Evolutionary conservation across 2,888 invertebrate species (phyloP), one percentile per base, ranked within the genome.

Genomic region (Pinctada fucata): DNA sequence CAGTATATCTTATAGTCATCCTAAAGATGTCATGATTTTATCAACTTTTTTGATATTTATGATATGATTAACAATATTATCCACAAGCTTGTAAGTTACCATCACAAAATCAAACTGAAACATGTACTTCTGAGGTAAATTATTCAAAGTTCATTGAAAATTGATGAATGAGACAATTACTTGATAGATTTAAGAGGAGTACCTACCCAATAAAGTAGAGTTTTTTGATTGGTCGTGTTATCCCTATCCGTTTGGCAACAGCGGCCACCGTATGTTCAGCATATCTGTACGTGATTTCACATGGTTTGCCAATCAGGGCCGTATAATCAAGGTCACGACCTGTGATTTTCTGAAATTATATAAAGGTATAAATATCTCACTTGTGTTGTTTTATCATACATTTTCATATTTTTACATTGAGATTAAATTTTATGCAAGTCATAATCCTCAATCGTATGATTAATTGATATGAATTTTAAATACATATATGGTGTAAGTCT

Each of bases 171-270:
- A 58, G 13, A 1, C 1, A 58, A 10, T 10, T 10, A 58, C 58
- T 58, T 0, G 58, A 58, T 58, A 6, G 13, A 58, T 31, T 31
- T 31, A 1, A 31, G 31, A 31, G 0, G 31, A 31, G 31, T 65
- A 82, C 90, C 86, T 85, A 92, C 92, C 92, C 92, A 76, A 92
- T 87, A 73, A 92, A 89, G 83, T 92, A 92, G 31, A 92, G 88
- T 68, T 88, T 89, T 72, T 89, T 88, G 65, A 92, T 87, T 72
- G 91, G 90, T 75, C 85, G 87, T 16, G 79, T 84, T 69, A 89
- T 87, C 4, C 91, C 91, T 78, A 92, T 87, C 65, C 85, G 86
- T 72, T 86, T 87, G 10, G 91, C 91, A n/a, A 90, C 86, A 70
- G 87, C 87, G 70, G 86, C 80, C 47, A 92, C 86, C 50, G 88